phyloP scores from a whole-genome alignment of 2,888 invertebrate species.

The Drosophila silvestris region DNA sequence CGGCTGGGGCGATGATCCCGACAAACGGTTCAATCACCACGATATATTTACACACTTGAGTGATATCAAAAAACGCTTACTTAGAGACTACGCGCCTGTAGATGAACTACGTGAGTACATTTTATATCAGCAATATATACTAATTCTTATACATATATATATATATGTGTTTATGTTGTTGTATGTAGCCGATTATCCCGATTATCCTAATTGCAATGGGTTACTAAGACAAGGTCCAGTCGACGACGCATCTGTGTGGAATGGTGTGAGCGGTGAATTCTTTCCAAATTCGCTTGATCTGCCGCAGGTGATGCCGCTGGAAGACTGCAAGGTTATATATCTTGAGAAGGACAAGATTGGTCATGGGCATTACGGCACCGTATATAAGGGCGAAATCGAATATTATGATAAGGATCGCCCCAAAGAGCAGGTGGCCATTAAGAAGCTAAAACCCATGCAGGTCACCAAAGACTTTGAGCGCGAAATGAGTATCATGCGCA shows the following conservation, averaged over 20 bases:
- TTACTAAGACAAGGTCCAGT: conserved; percentile 17
- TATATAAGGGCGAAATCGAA: conserved; percentile 88
- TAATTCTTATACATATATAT: background rate
- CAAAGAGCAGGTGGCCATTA: conserved; percentile 88
- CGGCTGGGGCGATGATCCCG: conserved; percentile 93
- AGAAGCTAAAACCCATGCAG: conserved; percentile 85
- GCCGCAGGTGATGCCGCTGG: conserved; percentile 73
- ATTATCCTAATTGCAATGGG: conserved; percentile 37
- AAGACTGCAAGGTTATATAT: conserved; percentile 80
- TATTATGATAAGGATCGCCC: conserved; percentile 67
- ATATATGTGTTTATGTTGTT: background rate
- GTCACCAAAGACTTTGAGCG: conserved; percentile 91
- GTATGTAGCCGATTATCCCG: conserved; percentile 26
- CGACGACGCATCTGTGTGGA: conserved; percentile 46
- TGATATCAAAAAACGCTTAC: conserved; percentile 64
- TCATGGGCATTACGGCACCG: conserved; percentile 94
- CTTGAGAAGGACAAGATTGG: conserved; percentile 82
- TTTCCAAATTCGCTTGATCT: conserved; percentile 41
- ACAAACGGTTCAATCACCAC: conserved; percentile 91
- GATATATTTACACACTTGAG: conserved; percentile 88
- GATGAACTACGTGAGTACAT: conserved; percentile 40
- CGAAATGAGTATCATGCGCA: conserved; percentile 95
- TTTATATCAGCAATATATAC: background rate
- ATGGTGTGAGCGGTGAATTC: conserved; percentile 22
- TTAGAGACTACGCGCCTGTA: conserved; percentile 57